Percentiles rank a stretch among this genome's conserved stretches.
phyloP scores from a whole-genome alignment of 37 sponge, comb jelly and placozoan species.

The Geodia barretti region DNA sequence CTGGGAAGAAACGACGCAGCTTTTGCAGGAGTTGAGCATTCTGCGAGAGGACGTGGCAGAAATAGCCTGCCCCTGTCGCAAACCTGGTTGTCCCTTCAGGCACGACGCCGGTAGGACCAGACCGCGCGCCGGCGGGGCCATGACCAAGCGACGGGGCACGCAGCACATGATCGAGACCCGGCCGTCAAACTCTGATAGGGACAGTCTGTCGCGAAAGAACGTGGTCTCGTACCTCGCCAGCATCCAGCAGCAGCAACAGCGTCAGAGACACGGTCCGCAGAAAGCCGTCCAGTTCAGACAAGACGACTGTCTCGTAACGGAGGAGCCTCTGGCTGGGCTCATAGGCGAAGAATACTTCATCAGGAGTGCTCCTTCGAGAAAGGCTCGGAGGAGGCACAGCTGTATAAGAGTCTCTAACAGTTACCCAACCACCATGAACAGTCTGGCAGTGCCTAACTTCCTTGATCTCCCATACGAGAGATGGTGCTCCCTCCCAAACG shows the following conservation, averaged over 20 bases:
- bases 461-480: not conserved
- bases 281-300: not conserved
- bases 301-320: not conserved
- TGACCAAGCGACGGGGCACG: not conserved
- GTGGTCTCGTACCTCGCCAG: not conserved
- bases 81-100: slow-evolving; percentile 48
- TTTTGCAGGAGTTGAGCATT: slow-evolving; percentile 20
- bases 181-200: not conserved
- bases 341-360: not conserved
- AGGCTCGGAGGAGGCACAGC: not conserved
- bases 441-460: not conserved
- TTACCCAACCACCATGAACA: not conserved
- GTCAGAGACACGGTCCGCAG: too few relatives aligned
- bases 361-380: not conserved
- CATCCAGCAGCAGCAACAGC: not conserved
- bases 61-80: slow-evolving; percentile 27
- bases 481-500: not conserved
- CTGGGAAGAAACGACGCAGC: not conserved
- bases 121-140: not conserved
- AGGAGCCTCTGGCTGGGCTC: not conserved
- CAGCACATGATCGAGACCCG: too few relatives aligned
- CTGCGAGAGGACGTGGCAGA: slow-evolving; percentile 13
- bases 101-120: too few relatives aligned
- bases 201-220: not conserved
- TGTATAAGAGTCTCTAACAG: not conserved